Evolutionary conservation across 2,797 vertebrate genomes (phyloP), one percentile per base, ranked within the genome.

Genomic region (Falco peregrinus): DNA sequence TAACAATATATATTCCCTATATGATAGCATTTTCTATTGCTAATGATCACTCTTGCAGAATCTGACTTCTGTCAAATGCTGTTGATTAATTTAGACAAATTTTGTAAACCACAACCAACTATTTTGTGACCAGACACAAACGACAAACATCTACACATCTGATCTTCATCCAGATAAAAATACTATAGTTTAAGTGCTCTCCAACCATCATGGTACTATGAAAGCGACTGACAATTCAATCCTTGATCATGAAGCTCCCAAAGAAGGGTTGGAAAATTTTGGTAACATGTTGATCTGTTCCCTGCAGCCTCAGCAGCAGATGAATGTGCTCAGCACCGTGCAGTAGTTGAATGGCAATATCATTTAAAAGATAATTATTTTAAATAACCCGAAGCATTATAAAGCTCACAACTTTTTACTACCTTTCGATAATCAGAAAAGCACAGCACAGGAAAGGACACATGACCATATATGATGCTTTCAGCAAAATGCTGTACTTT

Each of bases 391-490:
- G 43, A 41, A 82, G 47, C 61, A 41, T 16, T 69, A 41, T 26
- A 69, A 78, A 89, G 54, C 22, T 39, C 64, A 47, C 8, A 57
- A n/a, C 13, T 19, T 75, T 64, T 39, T 19, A 31, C 11, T 83
- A 22, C n/a, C n/a, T 43, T 22, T 59, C 18, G 25, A 53, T 35
- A 85, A 93, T 19, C 26, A 82, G 64, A 67, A 74, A 85, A 92
- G n/a, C n/a, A 81, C 25, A 53, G 60, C 57, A 47, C 9, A 57
- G 33, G 12, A 70, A 70, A 87, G 45, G 51, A 39, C 7, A 6
- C 3, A 11, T 2, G 28, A 64, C 12, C 11, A n/a, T n/a, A 74
- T 50, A 75, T n/a, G 11, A 13, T 0, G 0, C 45, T 64, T 67
- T 50, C 60, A 57, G 45, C 41, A 90, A 73, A 85, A 56, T 7